Evolutionary conservation across 2,888 invertebrate species (phyloP).

Genomic region (Mimachlamys varia): DNA sequence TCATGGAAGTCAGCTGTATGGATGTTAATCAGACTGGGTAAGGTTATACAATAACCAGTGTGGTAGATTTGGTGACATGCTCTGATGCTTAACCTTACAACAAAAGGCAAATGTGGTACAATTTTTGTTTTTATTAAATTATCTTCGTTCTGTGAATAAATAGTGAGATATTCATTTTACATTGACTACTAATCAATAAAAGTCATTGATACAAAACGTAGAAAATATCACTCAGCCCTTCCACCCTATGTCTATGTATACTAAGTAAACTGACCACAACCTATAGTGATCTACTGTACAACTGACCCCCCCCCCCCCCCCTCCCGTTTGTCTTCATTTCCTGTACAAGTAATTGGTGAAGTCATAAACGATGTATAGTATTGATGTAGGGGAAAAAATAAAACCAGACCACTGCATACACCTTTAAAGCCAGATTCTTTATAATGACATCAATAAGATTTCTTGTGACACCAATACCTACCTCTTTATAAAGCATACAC

Average conservation of each 20-base stretch:
- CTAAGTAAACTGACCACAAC: background rate
- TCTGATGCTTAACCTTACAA: no score
- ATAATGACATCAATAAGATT: no score
- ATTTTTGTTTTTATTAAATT: background rate
- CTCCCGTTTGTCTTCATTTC: background rate
- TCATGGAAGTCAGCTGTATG: background rate
- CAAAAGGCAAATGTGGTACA: no score
- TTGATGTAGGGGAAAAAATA: background rate
- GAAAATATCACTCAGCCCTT: conserved; percentile 15
- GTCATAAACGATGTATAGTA: background rate
- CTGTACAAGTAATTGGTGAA: no score
- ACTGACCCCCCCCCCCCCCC: no score
- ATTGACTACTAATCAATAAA: background rate
- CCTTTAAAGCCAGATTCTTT: no score
- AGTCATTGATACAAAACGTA: background rate
- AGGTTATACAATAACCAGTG: no score
- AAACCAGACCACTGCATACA: no score
- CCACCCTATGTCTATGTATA: background rate
- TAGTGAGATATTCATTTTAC: background rate
- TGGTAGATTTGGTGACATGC: no score
- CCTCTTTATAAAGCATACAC: no score
- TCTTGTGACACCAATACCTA: no score
- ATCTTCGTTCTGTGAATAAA: background rate
- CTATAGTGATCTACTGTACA: background rate
- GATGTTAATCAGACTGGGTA: no score